Conservation (phyloP, 2,113 vertebrate species). For the Neogale vison region DNA sequence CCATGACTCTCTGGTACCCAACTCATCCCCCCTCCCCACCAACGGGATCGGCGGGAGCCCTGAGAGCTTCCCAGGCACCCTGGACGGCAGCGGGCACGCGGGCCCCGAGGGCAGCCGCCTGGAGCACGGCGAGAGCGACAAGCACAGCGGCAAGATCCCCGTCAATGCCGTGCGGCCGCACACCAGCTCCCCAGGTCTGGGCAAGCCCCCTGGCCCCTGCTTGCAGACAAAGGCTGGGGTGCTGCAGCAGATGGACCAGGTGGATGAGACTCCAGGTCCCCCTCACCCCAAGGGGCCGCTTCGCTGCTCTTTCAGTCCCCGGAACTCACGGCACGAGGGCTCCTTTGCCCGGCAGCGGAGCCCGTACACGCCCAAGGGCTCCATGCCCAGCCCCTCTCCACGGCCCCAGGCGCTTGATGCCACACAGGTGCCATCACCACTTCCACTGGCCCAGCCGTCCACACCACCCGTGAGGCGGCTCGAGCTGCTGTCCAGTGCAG, state of each 20-base stretch:
- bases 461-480: constrained; percentile 79
- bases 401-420: constrained; percentile 84
- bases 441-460: constrained; percentile 83
- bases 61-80: constrained; percentile 87
- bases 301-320: constrained; percentile 87
- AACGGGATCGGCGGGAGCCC: constrained; percentile 87
- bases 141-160: constrained; percentile 90
- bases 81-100: constrained; percentile 84
- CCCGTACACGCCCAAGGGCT: constrained; percentile 88
- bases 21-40: constrained; percentile 88
- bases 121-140: constrained; percentile 93
- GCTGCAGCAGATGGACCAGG: constrained; percentile 90
- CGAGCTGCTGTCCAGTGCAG: constrained; percentile 57
- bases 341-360: constrained; percentile 85
- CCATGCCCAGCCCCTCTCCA: constrained; percentile 88
- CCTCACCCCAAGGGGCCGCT: constrained; percentile 85
- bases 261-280: constrained; percentile 84
- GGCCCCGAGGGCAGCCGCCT: constrained; percentile 85
- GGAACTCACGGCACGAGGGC: constrained; percentile 85
- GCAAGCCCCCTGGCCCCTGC: constrained; percentile 88
- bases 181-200: constrained; percentile 88
- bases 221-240: constrained; percentile 87
- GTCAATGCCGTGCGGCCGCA: constrained; percentile 92
- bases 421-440: constrained; percentile 86
- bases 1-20: constrained; percentile 87